A percentile compares a stretch with the other conserved stretches of the same genome.
Evolutionary conservation across 2,797 vertebrate species (phyloP).

Genomic region (Lycodopsis pacificus): DNA sequence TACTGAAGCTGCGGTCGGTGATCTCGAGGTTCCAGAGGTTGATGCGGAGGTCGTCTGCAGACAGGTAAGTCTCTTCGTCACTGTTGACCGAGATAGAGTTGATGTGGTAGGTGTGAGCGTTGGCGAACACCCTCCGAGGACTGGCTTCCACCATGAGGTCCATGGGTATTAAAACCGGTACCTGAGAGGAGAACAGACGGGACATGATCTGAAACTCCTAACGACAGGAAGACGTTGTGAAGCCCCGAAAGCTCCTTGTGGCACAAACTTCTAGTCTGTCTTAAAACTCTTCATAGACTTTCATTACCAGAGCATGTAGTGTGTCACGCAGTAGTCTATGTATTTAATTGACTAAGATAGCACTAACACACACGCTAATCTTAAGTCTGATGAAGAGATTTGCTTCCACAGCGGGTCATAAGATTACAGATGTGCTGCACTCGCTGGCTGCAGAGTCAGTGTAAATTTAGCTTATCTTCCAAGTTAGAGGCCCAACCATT

Average conservation of each 20-base stretch:
- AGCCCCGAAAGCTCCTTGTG: background rate
- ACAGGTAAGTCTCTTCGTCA: conserved; percentile 96
- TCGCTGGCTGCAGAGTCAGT: background rate
- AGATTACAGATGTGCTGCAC: background rate
- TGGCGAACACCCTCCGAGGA: conserved; percentile 96
- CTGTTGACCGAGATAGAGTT: conserved; percentile 99
- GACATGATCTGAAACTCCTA: background rate
- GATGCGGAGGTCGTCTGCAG: conserved; percentile 97
- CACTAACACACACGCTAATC: background rate
- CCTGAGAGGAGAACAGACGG: conserved; percentile 76
- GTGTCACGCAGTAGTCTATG: background rate
- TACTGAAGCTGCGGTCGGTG: conserved; percentile 99
- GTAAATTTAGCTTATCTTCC: background rate
- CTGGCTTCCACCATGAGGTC: conserved; percentile 99
- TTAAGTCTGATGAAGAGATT: background rate
- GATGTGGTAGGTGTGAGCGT: conserved; percentile 99
- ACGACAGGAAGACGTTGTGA: background rate
- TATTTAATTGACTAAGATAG: background rate
- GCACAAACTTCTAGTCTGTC: background rate
- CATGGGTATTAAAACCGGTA: conserved; percentile 98
- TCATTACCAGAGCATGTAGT: background rate
- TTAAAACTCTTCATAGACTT: background rate
- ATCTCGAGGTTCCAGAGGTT: conserved; percentile 99
- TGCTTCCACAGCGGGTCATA: background rate
- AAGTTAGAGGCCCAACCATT: background rate